A percentile compares a stretch with the other conserved stretches of the same genome.
These are phyloP conservation scores for Fissipunctia ypsillon DNA, from an alignment of 2,888 invertebrate genomes.

Conservation along the genomic window DNA sequence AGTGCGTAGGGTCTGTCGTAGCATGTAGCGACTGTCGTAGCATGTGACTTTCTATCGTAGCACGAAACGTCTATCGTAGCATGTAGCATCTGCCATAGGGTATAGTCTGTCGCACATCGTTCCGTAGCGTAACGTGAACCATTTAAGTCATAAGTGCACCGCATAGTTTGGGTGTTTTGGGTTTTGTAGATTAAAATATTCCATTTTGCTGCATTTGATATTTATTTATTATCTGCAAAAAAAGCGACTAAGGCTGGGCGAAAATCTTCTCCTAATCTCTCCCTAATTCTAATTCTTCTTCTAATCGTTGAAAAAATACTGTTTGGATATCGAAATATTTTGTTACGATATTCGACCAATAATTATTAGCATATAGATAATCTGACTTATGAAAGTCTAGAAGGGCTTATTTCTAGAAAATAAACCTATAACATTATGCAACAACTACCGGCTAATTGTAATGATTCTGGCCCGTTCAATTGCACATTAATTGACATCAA, in stretches of 20 bases:
- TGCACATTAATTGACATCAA: background rate
- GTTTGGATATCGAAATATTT: background rate
- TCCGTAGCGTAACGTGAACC: background rate
- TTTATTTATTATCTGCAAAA: no score
- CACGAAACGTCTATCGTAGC: background rate
- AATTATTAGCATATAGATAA: no score
- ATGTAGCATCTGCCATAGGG: background rate
- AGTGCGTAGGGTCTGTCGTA: no score
- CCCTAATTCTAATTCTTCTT: no score
- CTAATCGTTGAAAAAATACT: background rate
- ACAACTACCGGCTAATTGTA: background rate
- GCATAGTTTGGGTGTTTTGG: background rate
- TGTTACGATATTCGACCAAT: no score
- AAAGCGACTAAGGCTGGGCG: background rate
- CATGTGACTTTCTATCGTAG: background rate
- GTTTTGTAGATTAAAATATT: no score
- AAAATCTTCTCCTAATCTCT: no score
- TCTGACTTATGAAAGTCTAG: background rate
- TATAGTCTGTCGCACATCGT: background rate
- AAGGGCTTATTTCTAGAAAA: background rate
- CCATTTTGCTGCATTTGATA: constrained; percentile 1
- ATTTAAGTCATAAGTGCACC: no score
- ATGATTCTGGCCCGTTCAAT: background rate
- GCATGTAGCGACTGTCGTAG: background rate
- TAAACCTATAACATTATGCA: background rate